Evolutionary conservation across 1,140 invertebrate species (phyloP), one percentile per base, ranked within the genome.

Genomic region (Pseudomyrmex dendroicus): DNA sequence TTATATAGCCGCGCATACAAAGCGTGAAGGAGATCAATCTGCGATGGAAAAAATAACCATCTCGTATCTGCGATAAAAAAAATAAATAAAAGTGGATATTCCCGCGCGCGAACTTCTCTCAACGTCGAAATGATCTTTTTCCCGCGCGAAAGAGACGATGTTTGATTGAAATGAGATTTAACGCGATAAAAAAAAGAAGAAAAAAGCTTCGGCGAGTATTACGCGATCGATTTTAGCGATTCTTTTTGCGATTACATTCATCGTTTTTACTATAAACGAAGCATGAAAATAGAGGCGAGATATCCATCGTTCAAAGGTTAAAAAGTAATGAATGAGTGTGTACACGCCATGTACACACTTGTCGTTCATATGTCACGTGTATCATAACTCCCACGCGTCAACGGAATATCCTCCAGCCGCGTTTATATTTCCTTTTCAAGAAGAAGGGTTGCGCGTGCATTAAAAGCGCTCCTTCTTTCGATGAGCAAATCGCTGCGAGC

Each of bases 401-500:
- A 68, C 76, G 10, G 22, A 56, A 22, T 62, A 59, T 8, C 22
- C 54, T 54, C 64, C 52, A 35, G 59, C 50, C 57, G 48, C 70
- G 61, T 63, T 68, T 82, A 63, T 59, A 57, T 77, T 59, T 76
- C 68, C 63, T 63, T 63, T 35, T 67, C 76, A 68, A 46, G 61
- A 64, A 85, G 67, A 62, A 17, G 76, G 56, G 48, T 44, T 20
- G 63, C 20, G 44, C 22, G 63, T 25, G 64, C 84, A 82, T 86
- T 83, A 89, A 80, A 84, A 84, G 73, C 67, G 20, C 66, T 35
- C 12, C 76, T 62, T 82, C 64, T 57, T 76, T 66, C 84, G 74
- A 87, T 86, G 89, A 87, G 87, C 83, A 85, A 90, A 90, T 90
- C 90, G 87, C 89, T 73, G 87, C 86, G 67, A 86, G 86, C 87